phyloP scores from a whole-genome alignment of 2,888 invertebrate genomes.

The Boloria euphrosyne region DNA sequence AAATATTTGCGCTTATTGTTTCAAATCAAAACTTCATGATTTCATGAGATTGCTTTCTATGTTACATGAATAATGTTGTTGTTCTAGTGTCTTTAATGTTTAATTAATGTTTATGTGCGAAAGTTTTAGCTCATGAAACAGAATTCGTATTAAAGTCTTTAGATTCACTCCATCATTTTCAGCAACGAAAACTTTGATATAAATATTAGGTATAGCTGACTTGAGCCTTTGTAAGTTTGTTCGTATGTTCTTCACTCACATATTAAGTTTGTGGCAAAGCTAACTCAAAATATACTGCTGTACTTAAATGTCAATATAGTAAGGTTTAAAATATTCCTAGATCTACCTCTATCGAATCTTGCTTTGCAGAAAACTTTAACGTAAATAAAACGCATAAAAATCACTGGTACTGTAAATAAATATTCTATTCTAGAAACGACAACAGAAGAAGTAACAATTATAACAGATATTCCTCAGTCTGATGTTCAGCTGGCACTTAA shows the following conservation, averaged over 20 bases:
- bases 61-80: constrained; percentile 8
- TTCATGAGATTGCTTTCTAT: constrained; percentile 4
- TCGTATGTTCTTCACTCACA: too few relatives aligned
- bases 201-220: too few relatives aligned
- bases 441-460: constrained; percentile 27
- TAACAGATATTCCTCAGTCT: constrained; percentile 42
- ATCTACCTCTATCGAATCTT: too few relatives aligned
- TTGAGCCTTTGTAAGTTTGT: too few relatives aligned
- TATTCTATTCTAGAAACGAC: constrained; percentile 37
- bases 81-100: constrained; percentile 8
- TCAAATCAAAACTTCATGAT: constrained; percentile 11
- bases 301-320: too few relatives aligned
- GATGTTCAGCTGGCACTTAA: constrained; percentile 36
- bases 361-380: too few relatives aligned
- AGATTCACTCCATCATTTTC: background rate
- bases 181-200: too few relatives aligned
- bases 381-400: too few relatives aligned
- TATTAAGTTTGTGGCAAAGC: too few relatives aligned
- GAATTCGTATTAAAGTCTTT: background rate
- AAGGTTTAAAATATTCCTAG: too few relatives aligned
- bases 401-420: background rate
- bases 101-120: background rate
- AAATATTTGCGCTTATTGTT: constrained; percentile 15
- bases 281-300: too few relatives aligned
- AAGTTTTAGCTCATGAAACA: background rate